These are phyloP conservation scores for Mesodorylaimus sp. DNA, from an alignment of 2,888 invertebrate genomes.

Conservation along the genomic window DNA sequence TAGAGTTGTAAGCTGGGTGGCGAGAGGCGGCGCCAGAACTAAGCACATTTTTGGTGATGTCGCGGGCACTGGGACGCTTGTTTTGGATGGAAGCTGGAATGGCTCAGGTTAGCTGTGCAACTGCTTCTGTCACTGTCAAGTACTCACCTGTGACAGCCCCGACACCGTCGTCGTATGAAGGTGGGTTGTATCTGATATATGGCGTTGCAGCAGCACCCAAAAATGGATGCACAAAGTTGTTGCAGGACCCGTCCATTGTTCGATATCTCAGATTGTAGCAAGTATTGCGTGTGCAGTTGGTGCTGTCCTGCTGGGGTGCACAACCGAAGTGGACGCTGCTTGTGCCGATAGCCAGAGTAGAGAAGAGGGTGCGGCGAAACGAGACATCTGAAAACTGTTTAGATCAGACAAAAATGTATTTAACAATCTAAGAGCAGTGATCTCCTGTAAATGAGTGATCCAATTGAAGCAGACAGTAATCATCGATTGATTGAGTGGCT, in stretches of 20 bases:
- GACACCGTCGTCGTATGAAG: constrained; percentile 26
- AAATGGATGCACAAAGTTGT: constrained; percentile 23
- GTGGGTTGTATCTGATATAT: constrained; percentile 21
- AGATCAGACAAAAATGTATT: no score
- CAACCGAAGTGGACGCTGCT: constrained; percentile 25
- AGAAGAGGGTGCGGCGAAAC: constrained; percentile 19
- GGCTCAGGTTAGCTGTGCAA: no score
- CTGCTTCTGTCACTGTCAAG: no score
- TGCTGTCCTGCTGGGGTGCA: constrained; percentile 18
- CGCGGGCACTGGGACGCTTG: constrained; percentile 19
- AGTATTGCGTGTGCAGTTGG: constrained; percentile 22
- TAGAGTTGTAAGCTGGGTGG: constrained; percentile 13
- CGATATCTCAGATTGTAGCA: constrained; percentile 23
- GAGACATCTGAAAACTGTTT: constrained; percentile 13
- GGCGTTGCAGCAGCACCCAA: constrained; percentile 25
- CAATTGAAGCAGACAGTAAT: no score
- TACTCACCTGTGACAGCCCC: constrained; percentile 24
- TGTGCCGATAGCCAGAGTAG: constrained; percentile 22
- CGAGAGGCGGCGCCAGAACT: constrained; percentile 21
- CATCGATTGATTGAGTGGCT: no score
- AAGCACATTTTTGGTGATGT: constrained; percentile 23
- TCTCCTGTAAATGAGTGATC: no score
- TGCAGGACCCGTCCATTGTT: constrained; percentile 27
- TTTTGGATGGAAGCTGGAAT: constrained; percentile 8
- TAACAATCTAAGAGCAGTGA: no score